These are phyloP conservation scores for Pipistrellus pygmaeus DNA, from an alignment of 2,797 vertebrate species.

Conservation along the genomic window DNA sequence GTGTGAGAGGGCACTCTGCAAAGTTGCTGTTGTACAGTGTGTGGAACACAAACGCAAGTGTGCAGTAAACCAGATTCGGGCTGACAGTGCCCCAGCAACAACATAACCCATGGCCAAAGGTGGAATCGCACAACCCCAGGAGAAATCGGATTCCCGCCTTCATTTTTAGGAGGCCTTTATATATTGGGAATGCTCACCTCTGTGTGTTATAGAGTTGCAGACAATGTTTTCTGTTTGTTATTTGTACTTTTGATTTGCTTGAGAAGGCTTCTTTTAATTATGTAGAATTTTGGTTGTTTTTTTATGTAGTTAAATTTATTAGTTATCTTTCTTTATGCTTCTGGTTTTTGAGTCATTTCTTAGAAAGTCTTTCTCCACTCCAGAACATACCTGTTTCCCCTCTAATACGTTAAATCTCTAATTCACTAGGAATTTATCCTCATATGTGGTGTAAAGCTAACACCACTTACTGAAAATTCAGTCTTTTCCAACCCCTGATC, in stretches of 20 bases:
- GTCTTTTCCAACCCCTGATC: neutral
- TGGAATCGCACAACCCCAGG: too few relatives aligned
- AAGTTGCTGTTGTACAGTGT: too few relatives aligned
- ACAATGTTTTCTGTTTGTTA: neutral
- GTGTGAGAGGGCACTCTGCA: too few relatives aligned
- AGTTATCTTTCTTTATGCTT: slow-evolving; percentile 23
- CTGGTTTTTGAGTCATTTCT: neutral
- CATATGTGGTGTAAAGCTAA: neutral
- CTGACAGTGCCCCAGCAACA: too few relatives aligned
- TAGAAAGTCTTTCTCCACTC: neutral
- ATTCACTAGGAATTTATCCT: neutral
- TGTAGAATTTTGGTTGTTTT: slow-evolving; percentile 38
- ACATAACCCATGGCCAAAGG: too few relatives aligned
- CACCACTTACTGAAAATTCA: neutral
- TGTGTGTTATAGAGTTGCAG: neutral
- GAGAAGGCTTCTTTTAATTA: neutral
- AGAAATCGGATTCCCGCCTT: neutral
- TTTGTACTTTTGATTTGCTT: slow-evolving; percentile 11
- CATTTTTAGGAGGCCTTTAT: neutral
- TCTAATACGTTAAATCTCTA: slow-evolving; percentile 1
- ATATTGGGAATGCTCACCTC: neutral
- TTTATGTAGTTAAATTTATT: neutral
- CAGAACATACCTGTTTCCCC: neutral
- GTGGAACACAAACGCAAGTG: too few relatives aligned
- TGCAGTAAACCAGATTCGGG: too few relatives aligned